These are phyloP conservation scores for Eupithecia tripunctaria DNA, from an alignment of 2,888 invertebrate genomes.

Conservation along the genomic window DNA sequence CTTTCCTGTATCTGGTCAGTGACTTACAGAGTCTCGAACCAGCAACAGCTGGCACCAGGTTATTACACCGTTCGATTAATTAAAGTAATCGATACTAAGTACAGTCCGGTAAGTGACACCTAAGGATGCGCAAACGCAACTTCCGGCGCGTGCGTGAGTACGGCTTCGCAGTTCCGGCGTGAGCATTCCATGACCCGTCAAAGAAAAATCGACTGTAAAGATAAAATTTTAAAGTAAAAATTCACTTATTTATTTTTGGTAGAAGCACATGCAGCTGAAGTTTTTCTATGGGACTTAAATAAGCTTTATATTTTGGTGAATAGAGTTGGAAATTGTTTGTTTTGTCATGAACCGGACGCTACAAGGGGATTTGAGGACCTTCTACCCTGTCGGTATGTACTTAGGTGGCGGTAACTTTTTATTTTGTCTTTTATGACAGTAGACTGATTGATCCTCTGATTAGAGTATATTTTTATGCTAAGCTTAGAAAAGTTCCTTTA, in stretches of 20 bases:
- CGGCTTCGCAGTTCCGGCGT: slow-evolving; percentile 78
- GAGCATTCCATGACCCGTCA: slow-evolving; percentile 23
- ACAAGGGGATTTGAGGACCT: slow-evolving; percentile 52
- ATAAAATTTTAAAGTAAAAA: not conserved
- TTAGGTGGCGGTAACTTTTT: slow-evolving; percentile 33
- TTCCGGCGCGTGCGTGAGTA: slow-evolving; percentile 80
- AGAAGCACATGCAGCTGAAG: not conserved
- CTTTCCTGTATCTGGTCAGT: slow-evolving; percentile 6
- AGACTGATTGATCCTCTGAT: slow-evolving; percentile 26
- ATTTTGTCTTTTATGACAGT: slow-evolving; percentile 34
- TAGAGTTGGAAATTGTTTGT: not conserved
- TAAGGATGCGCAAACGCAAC: slow-evolving; percentile 77
- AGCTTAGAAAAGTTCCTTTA: too few species aligned
- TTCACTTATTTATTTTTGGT: not conserved
- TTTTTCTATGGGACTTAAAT: slow-evolving; percentile 12
- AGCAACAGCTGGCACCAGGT: slow-evolving; percentile 31
- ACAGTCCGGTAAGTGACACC: slow-evolving; percentile 73
- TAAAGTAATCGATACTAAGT: slow-evolving; percentile 64
- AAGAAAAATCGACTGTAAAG: slow-evolving; percentile 26
- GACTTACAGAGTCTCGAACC: slow-evolving; percentile 16
- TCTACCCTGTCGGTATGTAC: slow-evolving; percentile 40
- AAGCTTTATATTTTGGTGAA: not conserved
- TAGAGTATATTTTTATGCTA: not conserved
- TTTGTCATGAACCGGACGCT: slow-evolving; percentile 54
- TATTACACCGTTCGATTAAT: slow-evolving; percentile 29